Percentiles rank a stretch among this genome's conserved stretches.
These are phyloP conservation scores for Cosmopolites sordidus DNA, from an alignment of 2,888 invertebrate species.

Conservation along the genomic window DNA sequence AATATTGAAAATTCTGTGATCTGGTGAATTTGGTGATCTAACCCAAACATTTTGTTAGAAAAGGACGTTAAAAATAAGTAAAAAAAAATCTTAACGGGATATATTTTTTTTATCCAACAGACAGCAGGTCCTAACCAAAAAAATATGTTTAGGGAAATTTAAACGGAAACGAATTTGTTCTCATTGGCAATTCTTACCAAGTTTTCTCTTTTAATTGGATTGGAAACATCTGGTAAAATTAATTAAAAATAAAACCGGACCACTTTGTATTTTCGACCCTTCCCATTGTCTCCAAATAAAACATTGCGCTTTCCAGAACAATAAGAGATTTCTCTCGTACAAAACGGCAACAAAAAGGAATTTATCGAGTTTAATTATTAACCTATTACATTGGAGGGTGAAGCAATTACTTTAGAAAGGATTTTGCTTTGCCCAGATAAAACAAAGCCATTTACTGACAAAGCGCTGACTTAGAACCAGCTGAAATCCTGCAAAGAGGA, in stretches of 20 bases:
- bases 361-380: conserved; percentile 25
- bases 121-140: too few species aligned
- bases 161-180: too few species aligned
- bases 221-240: conserved; percentile 1
- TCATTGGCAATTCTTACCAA: neutral
- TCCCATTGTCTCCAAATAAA: conserved; percentile 3
- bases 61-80: too few species aligned
- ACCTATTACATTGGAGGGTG: conserved; percentile 23
- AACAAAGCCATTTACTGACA: conserved; percentile 24
- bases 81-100: too few species aligned
- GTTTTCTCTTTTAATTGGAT: conserved; percentile 1
- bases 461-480: conserved; percentile 12
- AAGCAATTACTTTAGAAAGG: conserved; percentile 21
- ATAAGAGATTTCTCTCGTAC: conserved; percentile 5
- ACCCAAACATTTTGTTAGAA: too few species aligned
- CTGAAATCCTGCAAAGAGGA: conserved; percentile 4
- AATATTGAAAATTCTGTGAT: too few species aligned
- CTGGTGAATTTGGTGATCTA: too few species aligned
- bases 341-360: conserved; percentile 21
- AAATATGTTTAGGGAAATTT: too few species aligned
- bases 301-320: conserved; percentile 2
- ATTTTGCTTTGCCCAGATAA: conserved; percentile 21
- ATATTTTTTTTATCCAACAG: too few species aligned
- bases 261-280: conserved; percentile 3
- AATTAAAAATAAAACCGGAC: conserved; percentile 4